Evolutionary conservation across 2,113 vertebrate genomes (phyloP).

Genomic region (Myanophis thanlyinensis): DNA sequence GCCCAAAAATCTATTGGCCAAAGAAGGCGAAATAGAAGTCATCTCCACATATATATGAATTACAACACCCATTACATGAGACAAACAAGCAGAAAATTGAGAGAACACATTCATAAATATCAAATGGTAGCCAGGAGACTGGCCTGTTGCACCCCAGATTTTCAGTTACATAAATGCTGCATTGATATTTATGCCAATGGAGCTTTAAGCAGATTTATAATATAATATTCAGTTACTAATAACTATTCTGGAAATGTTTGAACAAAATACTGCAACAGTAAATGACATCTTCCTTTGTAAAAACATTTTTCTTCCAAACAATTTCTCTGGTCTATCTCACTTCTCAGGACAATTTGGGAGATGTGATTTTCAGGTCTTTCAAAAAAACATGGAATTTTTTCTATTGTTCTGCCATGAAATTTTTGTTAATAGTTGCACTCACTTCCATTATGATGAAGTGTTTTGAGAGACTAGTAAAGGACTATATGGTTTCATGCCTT

Average conservation of each 20-base stretch:
- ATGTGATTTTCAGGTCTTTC: not conserved
- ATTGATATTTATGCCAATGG: not conserved
- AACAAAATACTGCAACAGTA: not conserved
- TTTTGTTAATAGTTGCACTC: slow-evolving; percentile 12
- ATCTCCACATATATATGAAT: not conserved
- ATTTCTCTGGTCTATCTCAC: not conserved
- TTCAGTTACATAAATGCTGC: not conserved
- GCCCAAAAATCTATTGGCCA: not conserved
- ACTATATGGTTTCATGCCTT: no score
- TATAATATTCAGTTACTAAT: not conserved
- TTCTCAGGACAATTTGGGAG: not conserved
- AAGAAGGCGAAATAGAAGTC: not conserved
- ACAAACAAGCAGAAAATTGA: not conserved
- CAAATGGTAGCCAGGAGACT: not conserved
- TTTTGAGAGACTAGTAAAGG: no score
- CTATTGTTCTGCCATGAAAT: not conserved
- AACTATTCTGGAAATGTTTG: not conserved
- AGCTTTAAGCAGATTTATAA: not conserved
- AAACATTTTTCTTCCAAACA: slow-evolving; percentile 1
- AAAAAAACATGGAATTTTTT: fast-evolving
- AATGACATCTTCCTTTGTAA: not conserved
- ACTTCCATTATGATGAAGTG: no score
- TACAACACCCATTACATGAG: not conserved
- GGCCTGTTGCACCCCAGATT: not conserved
- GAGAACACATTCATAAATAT: not conserved